These are phyloP conservation scores for Eucidaris tribuloides DNA, from an alignment of 35 echinoderm and acorn worm species.

Conservation along the genomic window DNA sequence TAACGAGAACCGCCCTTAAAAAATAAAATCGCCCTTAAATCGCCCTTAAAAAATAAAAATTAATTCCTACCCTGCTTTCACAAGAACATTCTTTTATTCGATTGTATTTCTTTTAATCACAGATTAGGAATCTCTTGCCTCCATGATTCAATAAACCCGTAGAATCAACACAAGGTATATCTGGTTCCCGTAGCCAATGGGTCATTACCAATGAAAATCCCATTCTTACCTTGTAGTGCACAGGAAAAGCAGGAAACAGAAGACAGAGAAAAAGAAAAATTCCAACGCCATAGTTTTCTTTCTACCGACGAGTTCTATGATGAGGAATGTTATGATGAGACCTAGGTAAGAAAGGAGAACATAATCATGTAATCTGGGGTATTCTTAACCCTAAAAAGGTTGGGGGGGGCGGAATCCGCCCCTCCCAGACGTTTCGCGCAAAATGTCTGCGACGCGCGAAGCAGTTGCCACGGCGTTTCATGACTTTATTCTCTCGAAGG, in stretches of 20 bases:
- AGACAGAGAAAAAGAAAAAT: conserved; percentile 76
- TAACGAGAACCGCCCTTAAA: too few species aligned
- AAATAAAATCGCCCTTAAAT: too few species aligned
- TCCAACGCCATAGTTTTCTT: conserved; percentile 97
- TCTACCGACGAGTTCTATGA: conserved; percentile 84
- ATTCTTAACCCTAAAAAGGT: too few species aligned
- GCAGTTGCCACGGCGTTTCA: too few species aligned
- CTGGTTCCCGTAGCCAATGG: not conserved
- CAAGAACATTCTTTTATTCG: not conserved
- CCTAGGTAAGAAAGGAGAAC: too few species aligned
- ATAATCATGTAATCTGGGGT: too few species aligned
- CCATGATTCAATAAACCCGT: not conserved
- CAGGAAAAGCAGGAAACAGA: conserved; percentile 80
- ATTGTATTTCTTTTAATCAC: not conserved
- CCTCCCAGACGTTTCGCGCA: too few species aligned
- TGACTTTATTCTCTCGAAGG: too few species aligned
- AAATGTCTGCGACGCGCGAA: too few species aligned
- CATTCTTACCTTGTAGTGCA: conserved; percentile 82
- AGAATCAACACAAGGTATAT: not conserved
- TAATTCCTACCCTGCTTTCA: too few species aligned
- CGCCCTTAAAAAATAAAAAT: too few species aligned
- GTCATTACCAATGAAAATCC: not conserved
- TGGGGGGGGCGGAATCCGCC: too few species aligned
- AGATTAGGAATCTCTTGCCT: not conserved
- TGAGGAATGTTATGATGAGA: conserved; percentile 83